Conservation (phyloP, 2,113 vertebrate species). For the Caranx melampygus region DNA sequence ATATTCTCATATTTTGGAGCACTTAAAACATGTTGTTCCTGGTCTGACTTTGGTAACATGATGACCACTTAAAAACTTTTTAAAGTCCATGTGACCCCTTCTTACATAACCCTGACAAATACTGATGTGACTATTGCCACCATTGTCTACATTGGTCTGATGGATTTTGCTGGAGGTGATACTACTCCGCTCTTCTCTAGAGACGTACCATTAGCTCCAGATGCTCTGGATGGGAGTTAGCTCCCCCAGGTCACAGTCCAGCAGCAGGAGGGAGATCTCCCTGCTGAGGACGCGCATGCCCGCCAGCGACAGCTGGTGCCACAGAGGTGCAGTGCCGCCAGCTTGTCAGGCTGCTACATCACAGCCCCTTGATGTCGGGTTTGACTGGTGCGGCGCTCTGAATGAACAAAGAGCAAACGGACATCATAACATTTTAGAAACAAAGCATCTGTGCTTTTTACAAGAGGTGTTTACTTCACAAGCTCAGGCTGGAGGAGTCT, state of each 20-base stretch:
- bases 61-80: not conserved
- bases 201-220: not conserved
- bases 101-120: not conserved
- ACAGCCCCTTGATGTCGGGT: conserved; percentile 31
- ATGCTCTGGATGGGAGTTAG: conserved; percentile 22
- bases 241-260: conserved; percentile 26
- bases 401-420: conserved; percentile 23
- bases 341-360: conserved; percentile 30
- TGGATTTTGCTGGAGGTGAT: conserved; percentile 15
- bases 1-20: too few relatives aligned
- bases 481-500: conserved; percentile 11
- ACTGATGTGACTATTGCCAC: not conserved
- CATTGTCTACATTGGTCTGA: not conserved
- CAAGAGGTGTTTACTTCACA: conserved; percentile 41
- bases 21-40: too few relatives aligned
- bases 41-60: too few relatives aligned
- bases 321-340: conserved; percentile 8
- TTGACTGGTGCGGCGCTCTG: conserved; percentile 10
- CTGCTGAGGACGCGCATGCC: not conserved
- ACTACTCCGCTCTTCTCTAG: not conserved
- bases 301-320: conserved; percentile 16
- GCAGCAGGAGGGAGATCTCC: conserved; percentile 20
- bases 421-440: conserved; percentile 32
- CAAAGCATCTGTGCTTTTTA: not conserved
- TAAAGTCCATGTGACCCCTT: not conserved